phyloP scores from a whole-genome alignment of 2,113 vertebrate species.

The Chionomys nivalis region DNA sequence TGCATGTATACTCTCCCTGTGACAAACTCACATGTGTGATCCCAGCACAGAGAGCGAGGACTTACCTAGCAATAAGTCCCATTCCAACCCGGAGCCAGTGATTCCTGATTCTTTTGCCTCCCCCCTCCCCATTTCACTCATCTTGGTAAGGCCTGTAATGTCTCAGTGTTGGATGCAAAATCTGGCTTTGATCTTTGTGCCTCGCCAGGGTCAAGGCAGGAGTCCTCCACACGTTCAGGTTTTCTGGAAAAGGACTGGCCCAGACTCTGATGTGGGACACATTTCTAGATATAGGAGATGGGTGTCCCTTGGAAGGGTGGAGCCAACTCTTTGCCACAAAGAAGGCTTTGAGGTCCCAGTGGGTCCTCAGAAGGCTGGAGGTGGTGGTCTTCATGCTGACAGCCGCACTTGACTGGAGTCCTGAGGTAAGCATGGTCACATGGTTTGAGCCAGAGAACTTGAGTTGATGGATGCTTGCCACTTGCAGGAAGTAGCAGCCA shows the following conservation, averaged over 20 bases:
- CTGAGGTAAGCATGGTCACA: neutral
- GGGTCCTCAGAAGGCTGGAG: neutral
- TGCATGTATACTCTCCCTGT: slow-evolving; percentile 14
- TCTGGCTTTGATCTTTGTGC: slow-evolving; percentile 74
- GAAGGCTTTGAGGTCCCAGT: neutral
- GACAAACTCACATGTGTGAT: slow-evolving; percentile 58
- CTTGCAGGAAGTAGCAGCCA: neutral
- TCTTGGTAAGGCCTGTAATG: slow-evolving; percentile 58
- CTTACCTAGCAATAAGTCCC: slow-evolving; percentile 70
- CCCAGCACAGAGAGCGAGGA: slow-evolving; percentile 67
- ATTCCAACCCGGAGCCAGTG: slow-evolving; percentile 66
- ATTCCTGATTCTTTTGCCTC: slow-evolving; percentile 40
- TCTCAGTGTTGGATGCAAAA: slow-evolving; percentile 65
- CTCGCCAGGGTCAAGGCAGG: slow-evolving; percentile 62
- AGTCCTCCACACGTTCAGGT: slow-evolving; percentile 67
- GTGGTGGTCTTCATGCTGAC: neutral
- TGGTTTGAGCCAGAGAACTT: neutral
- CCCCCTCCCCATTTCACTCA: accelerated
- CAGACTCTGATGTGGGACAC: slow-evolving; percentile 62
- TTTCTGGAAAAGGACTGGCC: slow-evolving; percentile 65
- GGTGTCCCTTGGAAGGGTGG: neutral
- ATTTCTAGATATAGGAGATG: neutral
- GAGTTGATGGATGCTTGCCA: neutral
- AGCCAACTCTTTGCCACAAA: neutral
- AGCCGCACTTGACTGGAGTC: neutral